Base-by-base conservation (phyloP, 2,888 invertebrate genomes). In the Drosophila picticornis region DNA sequence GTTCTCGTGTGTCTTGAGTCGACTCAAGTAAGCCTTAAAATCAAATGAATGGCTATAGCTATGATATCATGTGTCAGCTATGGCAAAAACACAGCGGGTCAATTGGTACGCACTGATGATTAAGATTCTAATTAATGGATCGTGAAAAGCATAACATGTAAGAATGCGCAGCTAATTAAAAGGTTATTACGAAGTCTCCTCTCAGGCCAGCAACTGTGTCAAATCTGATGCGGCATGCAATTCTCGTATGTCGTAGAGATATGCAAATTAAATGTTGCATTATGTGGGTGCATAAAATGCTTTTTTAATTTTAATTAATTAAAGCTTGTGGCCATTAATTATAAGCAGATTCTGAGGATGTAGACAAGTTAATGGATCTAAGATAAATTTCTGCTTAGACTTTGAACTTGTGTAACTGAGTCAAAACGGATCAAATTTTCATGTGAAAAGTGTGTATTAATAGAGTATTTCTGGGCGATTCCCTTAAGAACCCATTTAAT, bases 21-120 rank as follows among this genome's bases (percentile, higher is more conserved):
- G 32, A 27, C 19, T 46, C 63, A 22, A 25, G 10, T 7, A 50
- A 48, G 64, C 34, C 52, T 34, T 56, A n/a, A 40, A 59, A 19
- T 53, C 32, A 34, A 60, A 50, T 56, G 52, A 25, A 48, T 56
- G 34, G 19, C 13, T 46, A 7, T 46, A 27, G 29, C 38, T 57
- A 72, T 81, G 78, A 73, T 69, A 69, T 79, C 79, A 82, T 78
- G 31, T 73, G 53, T 32, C 62, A 78, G 70, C 69, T 64, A 69
- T 66, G 65, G 27, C 32, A 38, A 29, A 59, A 64, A 29, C 27
- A 52, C 31, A 53, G 34, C 51, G 71, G 67, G 70, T 75, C 64
- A 65, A 68, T 64, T 75, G 58, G 53, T 27, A 55, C 55, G 73
- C 50, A 59, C 25, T 19, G 56, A 56, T 53, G 71, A 78, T 64